Percentiles rank a stretch among this genome's conserved stretches.
Evolutionary conservation across 2,888 invertebrate genomes (phyloP).

Genomic region (Nebria brevicollis): DNA sequence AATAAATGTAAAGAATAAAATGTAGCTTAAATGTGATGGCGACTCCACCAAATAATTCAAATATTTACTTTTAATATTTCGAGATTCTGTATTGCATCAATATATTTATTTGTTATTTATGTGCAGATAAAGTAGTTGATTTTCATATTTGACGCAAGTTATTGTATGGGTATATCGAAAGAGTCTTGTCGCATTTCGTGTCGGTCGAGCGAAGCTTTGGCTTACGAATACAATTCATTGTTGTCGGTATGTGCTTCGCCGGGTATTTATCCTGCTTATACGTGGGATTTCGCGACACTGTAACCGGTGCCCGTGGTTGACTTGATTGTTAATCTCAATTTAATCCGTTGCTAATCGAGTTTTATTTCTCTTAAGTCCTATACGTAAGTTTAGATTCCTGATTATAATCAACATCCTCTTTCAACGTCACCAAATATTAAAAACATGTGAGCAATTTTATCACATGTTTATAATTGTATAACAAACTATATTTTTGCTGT

Average conservation of each 20-base stretch:
- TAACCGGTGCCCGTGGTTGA: conserved; percentile 22
- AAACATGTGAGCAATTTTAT: background rate
- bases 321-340: conserved; percentile 42
- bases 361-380: conserved; percentile 26
- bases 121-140: background rate
- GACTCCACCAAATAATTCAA: background rate
- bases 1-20: background rate
- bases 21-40: background rate
- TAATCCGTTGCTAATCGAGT: conserved; percentile 41
- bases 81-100: background rate
- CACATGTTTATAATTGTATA: too few relatives aligned
- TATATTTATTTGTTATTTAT: background rate
- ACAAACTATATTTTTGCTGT: background rate
- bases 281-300: conserved; percentile 21
- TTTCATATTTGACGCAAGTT: background rate
- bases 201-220: conserved; percentile 11
- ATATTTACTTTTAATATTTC: background rate
- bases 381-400: background rate
- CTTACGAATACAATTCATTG: conserved; percentile 21
- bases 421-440: background rate
- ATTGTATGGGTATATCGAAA: background rate
- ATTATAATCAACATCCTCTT: background rate
- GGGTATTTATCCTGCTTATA: conserved; percentile 22
- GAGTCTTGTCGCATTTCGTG: background rate
- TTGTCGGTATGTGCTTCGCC: conserved; percentile 17